Evolutionary conservation across 1,140 invertebrate genomes (phyloP).

Genomic region (Alviniconcha marisindica): DNA sequence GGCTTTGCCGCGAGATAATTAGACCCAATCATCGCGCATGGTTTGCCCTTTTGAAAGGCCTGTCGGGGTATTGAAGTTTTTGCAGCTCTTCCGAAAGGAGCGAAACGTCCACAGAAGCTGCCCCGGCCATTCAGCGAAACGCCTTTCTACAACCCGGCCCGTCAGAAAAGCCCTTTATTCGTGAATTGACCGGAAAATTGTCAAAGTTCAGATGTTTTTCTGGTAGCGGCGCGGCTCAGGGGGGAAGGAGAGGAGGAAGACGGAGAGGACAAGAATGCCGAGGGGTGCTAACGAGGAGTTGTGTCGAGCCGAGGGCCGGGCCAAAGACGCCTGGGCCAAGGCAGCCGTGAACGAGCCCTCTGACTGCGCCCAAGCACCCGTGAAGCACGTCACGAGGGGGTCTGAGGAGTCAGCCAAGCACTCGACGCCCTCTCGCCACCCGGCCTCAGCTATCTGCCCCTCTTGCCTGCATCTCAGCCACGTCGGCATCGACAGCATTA

Average conservation of each 20-base stretch:
- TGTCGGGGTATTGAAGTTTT: conserved; percentile 18
- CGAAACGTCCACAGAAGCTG: background rate
- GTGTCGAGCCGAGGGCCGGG: conserved; percentile 4
- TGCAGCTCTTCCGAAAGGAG: conserved; percentile 1
- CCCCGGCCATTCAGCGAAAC: conserved; percentile 12
- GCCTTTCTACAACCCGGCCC: conserved; percentile 13
- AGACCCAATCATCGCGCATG: conserved; percentile 39
- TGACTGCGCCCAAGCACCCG: conserved; percentile 28
- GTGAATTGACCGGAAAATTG: conserved; percentile 42
- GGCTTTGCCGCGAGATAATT: conserved; percentile 37
- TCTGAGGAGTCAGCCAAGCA: background rate
- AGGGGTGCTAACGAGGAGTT: conserved; percentile 23
- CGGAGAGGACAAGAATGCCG: conserved; percentile 15
- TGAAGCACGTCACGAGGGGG: background rate
- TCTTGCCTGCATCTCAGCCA: background rate
- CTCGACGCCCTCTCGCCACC: conserved; percentile 2
- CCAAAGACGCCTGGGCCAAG: background rate
- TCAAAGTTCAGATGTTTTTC: conserved; percentile 33
- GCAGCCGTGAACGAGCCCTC: conserved; percentile 7
- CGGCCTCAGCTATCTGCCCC: background rate
- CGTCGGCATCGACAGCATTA: too few species aligned
- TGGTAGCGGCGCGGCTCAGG: background rate
- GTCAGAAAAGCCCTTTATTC: conserved; percentile 33
- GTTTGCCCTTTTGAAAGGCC: conserved; percentile 25
- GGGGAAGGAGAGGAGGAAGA: background rate